Conservation (phyloP, 1,140 invertebrate species). For the Venustaconcha ellipsiformis region DNA sequence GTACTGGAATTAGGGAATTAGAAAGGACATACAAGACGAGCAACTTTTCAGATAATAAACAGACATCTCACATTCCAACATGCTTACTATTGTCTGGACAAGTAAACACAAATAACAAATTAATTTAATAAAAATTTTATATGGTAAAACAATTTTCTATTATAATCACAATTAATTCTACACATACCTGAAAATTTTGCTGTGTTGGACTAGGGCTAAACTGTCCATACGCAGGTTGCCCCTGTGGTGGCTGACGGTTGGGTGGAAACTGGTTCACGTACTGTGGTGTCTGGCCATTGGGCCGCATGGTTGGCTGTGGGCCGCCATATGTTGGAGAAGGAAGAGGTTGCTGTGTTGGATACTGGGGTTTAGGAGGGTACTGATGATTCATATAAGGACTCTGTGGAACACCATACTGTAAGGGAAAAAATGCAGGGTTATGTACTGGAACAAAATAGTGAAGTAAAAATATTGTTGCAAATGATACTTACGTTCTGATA, state of each 20-base stretch:
- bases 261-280: constrained; percentile 54
- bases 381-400: constrained; percentile 43
- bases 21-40: too few relatives aligned
- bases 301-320: constrained; percentile 50
- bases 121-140: too few relatives aligned
- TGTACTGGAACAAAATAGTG: not conserved
- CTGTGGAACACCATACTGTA: constrained; percentile 43
- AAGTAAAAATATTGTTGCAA: not conserved
- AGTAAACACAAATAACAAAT: too few relatives aligned
- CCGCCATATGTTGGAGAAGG: constrained; percentile 63
- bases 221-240: constrained; percentile 33
- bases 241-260: constrained; percentile 37
- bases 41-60: too few relatives aligned
- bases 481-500: too few relatives aligned
- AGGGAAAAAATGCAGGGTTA: constrained; percentile 1
- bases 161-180: too few relatives aligned
- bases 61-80: too few relatives aligned
- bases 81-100: too few relatives aligned
- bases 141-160: too few relatives aligned
- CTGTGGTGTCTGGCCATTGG: constrained; percentile 52
- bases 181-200: constrained; percentile 21
- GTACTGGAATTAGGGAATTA: too few relatives aligned
- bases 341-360: constrained; percentile 63
- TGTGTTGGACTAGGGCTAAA: constrained; percentile 30
- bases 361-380: constrained; percentile 54